Conservation (phyloP, 2,888 invertebrate genomes). For the Dryobotodes eremita region DNA sequence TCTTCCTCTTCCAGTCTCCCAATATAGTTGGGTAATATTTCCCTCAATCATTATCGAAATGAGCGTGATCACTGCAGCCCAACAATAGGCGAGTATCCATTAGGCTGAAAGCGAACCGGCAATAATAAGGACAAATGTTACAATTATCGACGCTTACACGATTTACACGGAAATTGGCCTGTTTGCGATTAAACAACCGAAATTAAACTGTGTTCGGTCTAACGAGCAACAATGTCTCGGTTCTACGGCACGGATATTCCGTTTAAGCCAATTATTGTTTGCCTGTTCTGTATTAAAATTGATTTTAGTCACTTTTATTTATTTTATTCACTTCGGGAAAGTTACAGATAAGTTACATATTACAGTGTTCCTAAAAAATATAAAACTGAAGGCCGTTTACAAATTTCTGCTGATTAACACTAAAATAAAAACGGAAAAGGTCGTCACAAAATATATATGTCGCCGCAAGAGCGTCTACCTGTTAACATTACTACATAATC, state of each 20-base stretch:
- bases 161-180: slow-evolving; percentile 80
- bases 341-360: background rate
- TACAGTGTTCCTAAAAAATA: background rate
- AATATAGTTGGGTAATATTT: background rate
- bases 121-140: slow-evolving; percentile 85
- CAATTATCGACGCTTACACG: slow-evolving; percentile 82
- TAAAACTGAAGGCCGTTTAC: background rate
- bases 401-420: background rate
- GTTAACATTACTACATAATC: too few species aligned
- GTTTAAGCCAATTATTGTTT: slow-evolving; percentile 57
- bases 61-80: slow-evolving; percentile 64
- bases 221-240: slow-evolving; percentile 80
- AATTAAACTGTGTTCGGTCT: slow-evolving; percentile 85
- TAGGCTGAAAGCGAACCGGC: slow-evolving; percentile 70
- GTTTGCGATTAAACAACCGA: slow-evolving; percentile 85
- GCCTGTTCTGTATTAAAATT: background rate
- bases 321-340: background rate
- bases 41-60: slow-evolving; percentile 69
- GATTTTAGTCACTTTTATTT: background rate
- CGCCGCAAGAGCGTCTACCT: too few species aligned
- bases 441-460: background rate
- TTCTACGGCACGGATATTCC: slow-evolving; percentile 61
- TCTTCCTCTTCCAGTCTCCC: background rate
- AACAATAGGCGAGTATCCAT: slow-evolving; percentile 69
- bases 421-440: background rate